Evolutionary conservation across 1,140 invertebrate genomes (phyloP).

Genomic region (Triops longicaudatus): DNA sequence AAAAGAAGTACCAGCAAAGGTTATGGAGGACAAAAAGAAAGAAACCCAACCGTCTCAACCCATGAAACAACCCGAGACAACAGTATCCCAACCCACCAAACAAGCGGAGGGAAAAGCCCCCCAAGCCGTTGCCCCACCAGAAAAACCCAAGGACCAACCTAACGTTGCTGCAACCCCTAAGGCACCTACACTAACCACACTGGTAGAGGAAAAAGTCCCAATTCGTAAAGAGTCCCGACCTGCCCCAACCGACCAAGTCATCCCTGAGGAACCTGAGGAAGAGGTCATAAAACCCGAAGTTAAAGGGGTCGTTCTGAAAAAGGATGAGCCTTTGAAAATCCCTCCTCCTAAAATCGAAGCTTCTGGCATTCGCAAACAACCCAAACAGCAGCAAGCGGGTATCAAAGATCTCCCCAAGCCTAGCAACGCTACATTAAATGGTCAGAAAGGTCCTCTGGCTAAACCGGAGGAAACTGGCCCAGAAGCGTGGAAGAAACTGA

Average conservation of each 20-base stretch:
- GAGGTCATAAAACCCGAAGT: slow-evolving; percentile 15
- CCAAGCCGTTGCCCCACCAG: not conserved
- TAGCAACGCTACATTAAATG: not conserved
- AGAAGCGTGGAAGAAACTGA: slow-evolving; percentile 21
- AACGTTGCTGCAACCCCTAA: not conserved
- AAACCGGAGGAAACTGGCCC: not conserved
- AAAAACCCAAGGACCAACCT: not conserved
- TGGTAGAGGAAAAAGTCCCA: not conserved
- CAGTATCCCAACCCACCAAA: not conserved
- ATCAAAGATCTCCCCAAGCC: slow-evolving; percentile 7
- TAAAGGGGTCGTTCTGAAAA: slow-evolving; percentile 3
- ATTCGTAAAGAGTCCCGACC: not conserved
- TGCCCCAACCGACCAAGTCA: not conserved
- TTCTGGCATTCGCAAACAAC: not conserved
- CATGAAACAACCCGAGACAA: too few species aligned
- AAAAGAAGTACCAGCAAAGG: too few species aligned
- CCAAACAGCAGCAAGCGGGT: not conserved
- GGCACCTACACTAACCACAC: not conserved
- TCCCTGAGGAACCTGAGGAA: not conserved
- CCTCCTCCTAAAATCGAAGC: slow-evolving; percentile 4
- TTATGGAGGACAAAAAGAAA: too few species aligned
- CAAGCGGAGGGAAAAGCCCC: not conserved
- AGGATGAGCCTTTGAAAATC: not conserved
- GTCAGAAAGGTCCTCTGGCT: not conserved
- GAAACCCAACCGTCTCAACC: too few species aligned